Evolutionary conservation across 2,797 vertebrate species (phyloP).

Genomic region (Xiphorhynchus erythropygius): DNA sequence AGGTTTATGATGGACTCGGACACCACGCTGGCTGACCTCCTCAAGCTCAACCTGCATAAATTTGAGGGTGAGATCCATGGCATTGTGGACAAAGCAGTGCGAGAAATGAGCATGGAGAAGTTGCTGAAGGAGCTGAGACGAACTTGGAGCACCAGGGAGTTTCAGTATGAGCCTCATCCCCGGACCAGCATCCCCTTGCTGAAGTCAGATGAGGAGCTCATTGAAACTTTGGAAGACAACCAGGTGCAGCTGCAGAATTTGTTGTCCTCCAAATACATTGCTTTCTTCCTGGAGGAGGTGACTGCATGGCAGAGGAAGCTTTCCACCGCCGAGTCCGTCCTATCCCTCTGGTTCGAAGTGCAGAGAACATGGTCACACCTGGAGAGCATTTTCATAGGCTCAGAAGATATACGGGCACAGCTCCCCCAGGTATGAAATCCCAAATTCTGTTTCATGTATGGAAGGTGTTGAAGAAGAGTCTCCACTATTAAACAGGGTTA

Average conservation of each 20-base stretch:
- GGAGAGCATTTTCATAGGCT: conserved; percentile 96
- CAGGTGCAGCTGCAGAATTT: conserved; percentile 94
- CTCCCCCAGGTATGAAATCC: conserved; percentile 85
- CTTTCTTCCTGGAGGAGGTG: conserved; percentile 91
- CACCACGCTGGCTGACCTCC: conserved; percentile 87
- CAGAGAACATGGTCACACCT: conserved; percentile 92
- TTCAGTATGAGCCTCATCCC: conserved; percentile 87
- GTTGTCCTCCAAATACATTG: conserved; percentile 87
- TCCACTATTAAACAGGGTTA: not conserved
- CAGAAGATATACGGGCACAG: conserved; percentile 91
- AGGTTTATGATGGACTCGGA: conserved; percentile 85
- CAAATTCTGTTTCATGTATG: not conserved
- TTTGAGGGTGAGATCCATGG: conserved; percentile 90
- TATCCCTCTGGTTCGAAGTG: conserved; percentile 93
- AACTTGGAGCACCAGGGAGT: conserved; percentile 90
- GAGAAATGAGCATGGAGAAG: conserved; percentile 97
- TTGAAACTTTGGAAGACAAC: conserved; percentile 94
- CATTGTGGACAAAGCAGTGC: conserved; percentile 92
- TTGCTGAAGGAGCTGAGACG: conserved; percentile 86
- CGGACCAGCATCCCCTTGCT: conserved; percentile 82
- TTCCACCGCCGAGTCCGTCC: conserved; percentile 82
- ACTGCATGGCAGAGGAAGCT: conserved; percentile 90
- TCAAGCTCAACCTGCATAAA: conserved; percentile 88
- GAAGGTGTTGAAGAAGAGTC: not conserved
- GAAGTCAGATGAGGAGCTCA: conserved; percentile 85